Evolutionary conservation across 1,140 invertebrate species (phyloP).

Genomic region (Leptinotarsa texana): DNA sequence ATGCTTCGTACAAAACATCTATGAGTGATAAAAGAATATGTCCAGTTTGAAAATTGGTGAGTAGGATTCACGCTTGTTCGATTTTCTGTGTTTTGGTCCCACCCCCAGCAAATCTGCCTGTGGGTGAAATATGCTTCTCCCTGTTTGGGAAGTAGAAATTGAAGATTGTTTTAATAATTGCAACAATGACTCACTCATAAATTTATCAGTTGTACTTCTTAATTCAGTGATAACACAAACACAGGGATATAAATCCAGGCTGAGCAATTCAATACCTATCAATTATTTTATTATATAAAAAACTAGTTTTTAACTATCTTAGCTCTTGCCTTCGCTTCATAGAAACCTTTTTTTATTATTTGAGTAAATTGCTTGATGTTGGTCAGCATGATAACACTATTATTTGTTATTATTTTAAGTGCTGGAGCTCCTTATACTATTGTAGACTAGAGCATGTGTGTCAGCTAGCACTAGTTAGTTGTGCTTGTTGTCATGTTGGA

Average conservation of each 20-base stretch:
- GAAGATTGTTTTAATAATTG: constrained; percentile 13
- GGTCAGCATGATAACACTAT: constrained; percentile 19
- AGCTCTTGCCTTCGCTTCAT: constrained; percentile 13
- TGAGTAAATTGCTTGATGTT: constrained; percentile 2
- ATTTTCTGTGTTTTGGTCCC: constrained; percentile 45
- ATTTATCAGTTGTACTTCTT: neutral
- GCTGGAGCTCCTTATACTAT: constrained; percentile 31
- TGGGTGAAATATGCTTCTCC: constrained; percentile 32
- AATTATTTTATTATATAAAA: neutral
- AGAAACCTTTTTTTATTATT: constrained; percentile 6
- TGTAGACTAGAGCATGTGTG: constrained; percentile 56
- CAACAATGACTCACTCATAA: neutral
- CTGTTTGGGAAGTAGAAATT: constrained; percentile 2
- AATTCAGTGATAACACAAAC: neutral
- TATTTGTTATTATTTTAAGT: constrained; percentile 34
- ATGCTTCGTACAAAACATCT: constrained; percentile 35
- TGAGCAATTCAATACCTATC: neutral
- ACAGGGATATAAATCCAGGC: neutral
- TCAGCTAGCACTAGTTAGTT: constrained; percentile 52
- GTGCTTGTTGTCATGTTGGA: constrained; percentile 59
- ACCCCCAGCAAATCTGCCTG: constrained; percentile 44
- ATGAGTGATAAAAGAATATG: constrained; percentile 60
- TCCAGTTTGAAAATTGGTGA: constrained; percentile 70
- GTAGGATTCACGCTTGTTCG: constrained; percentile 36
- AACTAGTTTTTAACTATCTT: neutral